Base-by-base conservation (phyloP, 2,113 vertebrate genomes). In the Cyanistes caeruleus region DNA sequence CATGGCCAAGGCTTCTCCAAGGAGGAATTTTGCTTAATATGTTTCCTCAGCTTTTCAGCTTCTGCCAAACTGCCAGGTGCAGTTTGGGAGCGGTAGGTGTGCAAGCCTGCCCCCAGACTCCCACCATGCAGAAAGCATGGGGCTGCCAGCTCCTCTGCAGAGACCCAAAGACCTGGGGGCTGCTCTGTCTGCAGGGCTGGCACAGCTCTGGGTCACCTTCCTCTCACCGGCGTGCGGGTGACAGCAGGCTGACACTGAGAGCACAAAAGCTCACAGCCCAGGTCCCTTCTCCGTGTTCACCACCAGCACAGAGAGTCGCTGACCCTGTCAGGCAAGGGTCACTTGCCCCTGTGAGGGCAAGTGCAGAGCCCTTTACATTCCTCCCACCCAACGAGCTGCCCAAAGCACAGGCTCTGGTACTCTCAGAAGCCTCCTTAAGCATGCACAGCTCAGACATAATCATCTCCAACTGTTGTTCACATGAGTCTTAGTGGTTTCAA, bases 251-350 rank as follows among this genome's bases (percentile, higher is more conserved):
- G n/a, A 15, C 39, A 18, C 16, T 2, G 6, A 21, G 27, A 51
- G 8, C 15, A 39, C 0, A 1, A 37, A 77, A 9, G 7, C 2
- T 0, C 5, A 9, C 0, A 0, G 4, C 23, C 22, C 14, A 31
- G 9, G 18, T 62, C 56, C 25, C 18, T 76, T 70, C 44, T 41
- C 56, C 75, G 4, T 24, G 4, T 4, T 23, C 25, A 35, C 7
- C 35, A 30, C 4, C 31, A 44, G 4, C 15, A 23, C 7, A 51
- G 65, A 74, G 12, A 15, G 8, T 39, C 6, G 3, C 35, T 62
- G 12, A 23, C n/a, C 39, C 39, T 39, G 39, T 39, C 39, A 39
- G 39, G 39, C 39, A 39, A 39, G 39, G 39, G 39, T 39, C 39
- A 39, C 39, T 39, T 39, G 39, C 39, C 39, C 39, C 39, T 39